These are phyloP conservation scores for Oscheius sp. DNA, from an alignment of 2,888 invertebrate species.

Conservation along the genomic window DNA sequence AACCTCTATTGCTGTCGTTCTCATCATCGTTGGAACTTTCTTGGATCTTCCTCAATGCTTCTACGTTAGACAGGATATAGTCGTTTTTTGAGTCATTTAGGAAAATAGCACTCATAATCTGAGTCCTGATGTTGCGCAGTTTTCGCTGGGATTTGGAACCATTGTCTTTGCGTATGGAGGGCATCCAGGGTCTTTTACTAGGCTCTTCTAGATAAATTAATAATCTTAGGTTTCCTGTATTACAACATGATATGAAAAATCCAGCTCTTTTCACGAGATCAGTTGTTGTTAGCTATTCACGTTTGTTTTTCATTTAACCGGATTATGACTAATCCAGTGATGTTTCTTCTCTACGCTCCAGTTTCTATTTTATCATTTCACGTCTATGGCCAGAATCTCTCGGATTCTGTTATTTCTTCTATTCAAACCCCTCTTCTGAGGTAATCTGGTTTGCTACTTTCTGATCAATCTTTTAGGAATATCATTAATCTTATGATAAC, in stretches of 20 bases:
- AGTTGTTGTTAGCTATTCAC: slow-evolving; percentile 40
- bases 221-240: slow-evolving; percentile 36
- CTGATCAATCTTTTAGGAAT: slow-evolving; percentile 3
- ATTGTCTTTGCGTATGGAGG: slow-evolving; percentile 50
- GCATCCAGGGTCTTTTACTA: no score
- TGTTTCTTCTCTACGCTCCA: slow-evolving; percentile 42
- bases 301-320: slow-evolving; percentile 22
- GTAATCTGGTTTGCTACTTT: background rate
- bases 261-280: slow-evolving; percentile 36
- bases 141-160: slow-evolving; percentile 41
- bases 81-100: no score
- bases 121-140: no score
- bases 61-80: no score
- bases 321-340: slow-evolving; percentile 15
- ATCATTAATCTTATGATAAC: slow-evolving; percentile 41
- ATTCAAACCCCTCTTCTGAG: slow-evolving; percentile 33
- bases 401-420: slow-evolving; percentile 41
- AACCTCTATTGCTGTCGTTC: slow-evolving; percentile 39
- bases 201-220: background rate
- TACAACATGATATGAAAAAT: slow-evolving; percentile 47
- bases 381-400: slow-evolving; percentile 42
- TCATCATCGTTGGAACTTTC: slow-evolving; percentile 38
- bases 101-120: background rate
- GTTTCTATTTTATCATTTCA: slow-evolving; percentile 39
- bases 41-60: slow-evolving; percentile 34